Base-by-base conservation (phyloP, 2,888 invertebrate genomes). In the Neocrepidodera transversa region DNA sequence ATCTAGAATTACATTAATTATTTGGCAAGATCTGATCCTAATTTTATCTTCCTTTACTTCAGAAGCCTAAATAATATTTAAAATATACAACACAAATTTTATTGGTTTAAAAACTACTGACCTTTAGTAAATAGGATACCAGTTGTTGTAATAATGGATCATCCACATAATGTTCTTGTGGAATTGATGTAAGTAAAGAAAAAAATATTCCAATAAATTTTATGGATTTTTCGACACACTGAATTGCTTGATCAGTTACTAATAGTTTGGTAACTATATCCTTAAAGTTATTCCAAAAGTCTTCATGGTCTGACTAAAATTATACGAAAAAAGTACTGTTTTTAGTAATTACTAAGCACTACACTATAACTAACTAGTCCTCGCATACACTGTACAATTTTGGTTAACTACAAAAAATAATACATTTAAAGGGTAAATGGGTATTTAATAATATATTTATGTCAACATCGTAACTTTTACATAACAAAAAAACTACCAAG, bases 21-120 rank as follows among this genome's bases (percentile, higher is more conserved):
- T 84, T 76, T 91, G 89, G 73, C 93, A 94, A 0, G 90, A 84
- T 43, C 92, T 84, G 78, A 87, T 90, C 18, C 94, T 83, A 13
- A 92, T 82, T 17, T 78, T 82, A 65, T 76, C 81, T 32, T 82
- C 81, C 16, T 79, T 81, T 10, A 84, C 83, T 26, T 78, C 79
- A 74, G 85, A 81, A 7, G 8, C n/a, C n/a, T n/a, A 3, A 30
- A 30, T n/a, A 30, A 10, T 30, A 30, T 30, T 10, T 10, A 30
- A 30, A 30, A 30, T 23, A 23, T 6, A 23, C 23, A 23, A 23
- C 5, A 30, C 8, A 30, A 10, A 30, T 30, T 30, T 23, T 23
- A 23, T 23, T 5, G 23, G 6, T 23, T 23, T 23, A 23, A 23
- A 23, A 36, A 36, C 2, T 36, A 36, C 82, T 81, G 76, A 86